phyloP scores from a whole-genome alignment of 2,888 invertebrate genomes.

The Poecilus cupreus region DNA sequence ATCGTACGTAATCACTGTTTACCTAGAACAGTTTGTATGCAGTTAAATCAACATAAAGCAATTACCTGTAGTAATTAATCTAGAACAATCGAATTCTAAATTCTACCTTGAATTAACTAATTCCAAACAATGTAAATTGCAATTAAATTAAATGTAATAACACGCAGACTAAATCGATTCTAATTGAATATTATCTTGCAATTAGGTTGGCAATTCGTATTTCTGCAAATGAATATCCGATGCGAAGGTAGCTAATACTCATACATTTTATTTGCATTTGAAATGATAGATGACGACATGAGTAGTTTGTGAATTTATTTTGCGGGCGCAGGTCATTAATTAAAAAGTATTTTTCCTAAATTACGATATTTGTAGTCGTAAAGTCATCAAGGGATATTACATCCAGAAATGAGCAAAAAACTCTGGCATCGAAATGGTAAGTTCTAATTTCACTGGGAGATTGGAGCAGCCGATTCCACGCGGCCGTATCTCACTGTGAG shows the following conservation, averaged over 20 bases:
- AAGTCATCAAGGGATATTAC: constrained; percentile 38
- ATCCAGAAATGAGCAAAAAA: constrained; percentile 24
- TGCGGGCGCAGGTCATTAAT: constrained; percentile 4
- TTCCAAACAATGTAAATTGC: constrained; percentile 32
- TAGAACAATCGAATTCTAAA: constrained; percentile 36
- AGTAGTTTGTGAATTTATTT: constrained; percentile 2
- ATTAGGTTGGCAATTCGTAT: constrained; percentile 8
- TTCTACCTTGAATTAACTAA: constrained; percentile 35
- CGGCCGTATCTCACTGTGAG: neutral
- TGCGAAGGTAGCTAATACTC: constrained; percentile 2
- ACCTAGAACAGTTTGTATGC: constrained; percentile 19
- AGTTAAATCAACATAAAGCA: constrained; percentile 34
- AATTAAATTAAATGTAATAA: constrained; percentile 41
- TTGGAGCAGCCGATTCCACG: constrained; percentile 8
- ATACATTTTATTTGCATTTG: constrained; percentile 18
- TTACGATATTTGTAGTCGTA: constrained; percentile 32
- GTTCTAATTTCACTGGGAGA: constrained; percentile 32
- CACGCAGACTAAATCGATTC: constrained; percentile 22
- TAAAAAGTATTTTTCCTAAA: constrained; percentile 40
- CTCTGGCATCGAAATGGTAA: constrained; percentile 38
- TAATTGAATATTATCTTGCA: constrained; percentile 43
- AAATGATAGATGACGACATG: constrained; percentile 10
- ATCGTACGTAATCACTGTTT: neutral
- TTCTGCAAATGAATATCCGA: constrained; percentile 25
- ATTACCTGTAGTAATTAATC: constrained; percentile 31